A percentile compares a stretch with the other conserved stretches of the same genome.
phyloP scores from a whole-genome alignment of 2,113 vertebrate genomes.

The Stigmatopora nigra region DNA sequence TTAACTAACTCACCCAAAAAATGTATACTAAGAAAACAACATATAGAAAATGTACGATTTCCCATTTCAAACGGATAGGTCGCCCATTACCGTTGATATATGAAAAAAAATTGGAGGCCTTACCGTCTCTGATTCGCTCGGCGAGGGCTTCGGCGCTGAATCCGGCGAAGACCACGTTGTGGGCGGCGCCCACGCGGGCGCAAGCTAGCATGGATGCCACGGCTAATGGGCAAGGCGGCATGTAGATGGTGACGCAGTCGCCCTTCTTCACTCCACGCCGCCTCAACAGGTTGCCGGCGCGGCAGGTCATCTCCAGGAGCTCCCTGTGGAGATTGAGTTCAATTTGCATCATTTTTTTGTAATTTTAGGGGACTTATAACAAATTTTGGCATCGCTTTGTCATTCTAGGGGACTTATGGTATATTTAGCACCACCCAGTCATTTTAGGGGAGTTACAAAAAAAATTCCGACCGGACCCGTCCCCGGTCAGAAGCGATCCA shows the following conservation, averaged over 20 bases:
- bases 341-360: no score
- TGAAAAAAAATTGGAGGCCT: constrained; percentile 26
- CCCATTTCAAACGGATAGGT: no score
- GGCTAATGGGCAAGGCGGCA: constrained; percentile 70
- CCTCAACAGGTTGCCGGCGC: constrained; percentile 70
- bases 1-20: background rate
- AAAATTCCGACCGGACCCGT: no score
- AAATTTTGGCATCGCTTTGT: no score
- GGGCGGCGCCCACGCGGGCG: constrained; percentile 68
- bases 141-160: constrained; percentile 74
- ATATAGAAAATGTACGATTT: no score
- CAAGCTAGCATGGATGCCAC: constrained; percentile 79
- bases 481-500: no score
- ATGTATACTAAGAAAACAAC: no score
- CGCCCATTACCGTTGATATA: no score
- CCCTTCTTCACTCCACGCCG: constrained; percentile 67
- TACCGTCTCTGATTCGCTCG: constrained; percentile 73
- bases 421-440: no score
- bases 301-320: constrained; percentile 72
- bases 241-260: constrained; percentile 76
- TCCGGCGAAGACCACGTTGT: constrained; percentile 73
- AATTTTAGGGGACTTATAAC: no score
- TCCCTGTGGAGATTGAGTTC: constrained; percentile 52
- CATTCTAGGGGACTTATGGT: no score
- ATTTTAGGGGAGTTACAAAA: no score